Base-by-base conservation (phyloP, 2,797 vertebrate species). In the Ctenosaura bakeri region DNA sequence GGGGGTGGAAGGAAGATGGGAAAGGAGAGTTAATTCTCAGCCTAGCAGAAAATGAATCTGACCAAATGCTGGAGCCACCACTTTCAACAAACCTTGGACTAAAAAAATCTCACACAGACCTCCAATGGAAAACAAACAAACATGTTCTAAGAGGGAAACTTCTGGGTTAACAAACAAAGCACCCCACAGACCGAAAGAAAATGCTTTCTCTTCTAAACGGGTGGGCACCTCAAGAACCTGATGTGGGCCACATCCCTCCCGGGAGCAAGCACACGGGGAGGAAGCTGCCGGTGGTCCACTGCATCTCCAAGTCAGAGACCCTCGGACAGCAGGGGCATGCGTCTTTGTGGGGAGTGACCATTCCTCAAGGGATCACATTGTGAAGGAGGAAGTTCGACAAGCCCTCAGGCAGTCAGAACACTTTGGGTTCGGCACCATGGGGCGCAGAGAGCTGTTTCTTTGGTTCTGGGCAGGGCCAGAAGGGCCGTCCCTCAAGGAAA, bases 21-120 rank as follows among this genome's bases (percentile, higher is more conserved):
- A 94, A 96, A 95, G 46, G 92, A 92, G 90, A 96, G 94, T 94
- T 95, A 94, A 97, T 96, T 95, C 95, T 95, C 90, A 91, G 94
- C 95, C 94, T 20, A 93, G 93, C 92, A 94, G 91, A 96, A 96
- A 96, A 97, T 91, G 94, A 95, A 96, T 93, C 90, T 92, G 74
- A 86, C 90, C 89, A 84, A 92, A 91, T 88, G 94, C 74, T 38
- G 13, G 38, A 85, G 93, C 90, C 46, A 74, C 90, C 46, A 74
- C 80, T 84, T 74, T 80, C 42, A 71, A 86, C 91, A 87, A 91
- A 35, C 16, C 77, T 82, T 6, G 52, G 38, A 8, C 20, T 86
- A 59, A 83, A 69, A 29, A 69, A 69, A 13, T 20, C 91, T 83
- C 90, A 52, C 66, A 14, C 0, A 46, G 79, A 88, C 77, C 42